Conservation (phyloP, 1,140 invertebrate genomes). For the Planococcus citri region DNA sequence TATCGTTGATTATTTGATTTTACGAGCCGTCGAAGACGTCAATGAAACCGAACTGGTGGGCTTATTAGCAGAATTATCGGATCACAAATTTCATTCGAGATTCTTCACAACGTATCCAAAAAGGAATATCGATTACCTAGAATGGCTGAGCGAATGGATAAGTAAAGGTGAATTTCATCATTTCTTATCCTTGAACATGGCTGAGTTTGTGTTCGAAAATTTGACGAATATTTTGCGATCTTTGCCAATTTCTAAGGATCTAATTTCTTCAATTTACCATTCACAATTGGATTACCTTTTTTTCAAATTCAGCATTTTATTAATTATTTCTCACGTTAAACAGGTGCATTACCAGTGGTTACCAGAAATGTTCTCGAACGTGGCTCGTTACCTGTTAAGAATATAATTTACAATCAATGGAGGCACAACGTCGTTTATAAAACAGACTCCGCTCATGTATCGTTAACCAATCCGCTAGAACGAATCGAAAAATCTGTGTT, state of each 20-base stretch:
- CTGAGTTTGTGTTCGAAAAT: too few species aligned
- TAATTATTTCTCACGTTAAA: background rate
- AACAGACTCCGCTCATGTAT: background rate
- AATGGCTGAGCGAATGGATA: background rate
- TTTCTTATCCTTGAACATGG: background rate
- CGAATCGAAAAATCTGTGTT: background rate
- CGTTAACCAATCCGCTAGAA: background rate
- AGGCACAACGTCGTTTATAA: slow-evolving; percentile 1
- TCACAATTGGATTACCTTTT: too few species aligned
- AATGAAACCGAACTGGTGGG: background rate
- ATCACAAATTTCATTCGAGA: background rate
- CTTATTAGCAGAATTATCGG: background rate
- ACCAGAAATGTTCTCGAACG: background rate
- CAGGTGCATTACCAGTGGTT: background rate
- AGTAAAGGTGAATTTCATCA: background rate
- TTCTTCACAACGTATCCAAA: background rate
- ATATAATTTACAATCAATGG: background rate
- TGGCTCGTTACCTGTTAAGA: background rate
- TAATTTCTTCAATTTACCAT: too few species aligned
- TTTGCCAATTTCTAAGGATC: too few species aligned
- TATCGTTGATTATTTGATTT: background rate
- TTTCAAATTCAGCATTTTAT: too few species aligned
- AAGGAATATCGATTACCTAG: background rate
- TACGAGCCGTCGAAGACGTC: background rate
- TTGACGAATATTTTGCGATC: too few species aligned